Evolutionary conservation across 2,113 vertebrate species (phyloP), one percentile per base, ranked within the genome.

Genomic region (Dipodomys ordii): DNA sequence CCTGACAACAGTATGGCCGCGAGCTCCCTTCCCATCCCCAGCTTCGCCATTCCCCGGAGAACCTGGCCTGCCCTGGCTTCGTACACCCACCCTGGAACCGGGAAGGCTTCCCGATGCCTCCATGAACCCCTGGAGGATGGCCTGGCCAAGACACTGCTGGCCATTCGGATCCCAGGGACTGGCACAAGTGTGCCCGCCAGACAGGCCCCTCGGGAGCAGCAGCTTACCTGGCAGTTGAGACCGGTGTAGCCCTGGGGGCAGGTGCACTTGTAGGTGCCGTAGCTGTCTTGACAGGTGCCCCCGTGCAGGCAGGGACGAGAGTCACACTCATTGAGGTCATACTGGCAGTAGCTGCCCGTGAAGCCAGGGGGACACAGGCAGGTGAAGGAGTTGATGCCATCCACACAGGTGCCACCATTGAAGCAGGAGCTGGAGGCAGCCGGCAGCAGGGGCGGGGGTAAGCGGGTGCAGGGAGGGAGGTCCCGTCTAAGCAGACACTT

Each of bases 211-310:
- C 19, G 20, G 15, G 73, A 1, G 81, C 27, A n/a, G 2, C 0
- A 15, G 0, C 96, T 64, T 98, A 99, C 99, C 99, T 99, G 99
- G 97, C 99, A 99, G 96, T 99, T 99, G 95, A 98, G 98, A 0
- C 99, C 99, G 0, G 98, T 99, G 98, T 99, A 99, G 0, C 99
- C 99, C 64, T 99, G 99, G 0, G 98, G 99, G 90, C 99, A 99
- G 96, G 98, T 99, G 95, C 99, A 99, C 96, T 99, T 99, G 98
- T 99, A 99, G 0, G 99, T 98, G 27, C 99, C 99, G 0, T 99
- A 99, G 98, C 99, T 99, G 98, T 99, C 99, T 92, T 99, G 99
- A 82, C 99, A 99, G 0, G 99, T 99, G 95, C 99, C 99, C 0
- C 99, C 99, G 0, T 99, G 99, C 91, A 99, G 97, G 93, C 99